Percentiles rank a stretch among this genome's conserved stretches.
These are phyloP conservation scores for Lamprologus tigripictilis DNA, from an alignment of 2,113 vertebrate species.

Conservation along the genomic window DNA sequence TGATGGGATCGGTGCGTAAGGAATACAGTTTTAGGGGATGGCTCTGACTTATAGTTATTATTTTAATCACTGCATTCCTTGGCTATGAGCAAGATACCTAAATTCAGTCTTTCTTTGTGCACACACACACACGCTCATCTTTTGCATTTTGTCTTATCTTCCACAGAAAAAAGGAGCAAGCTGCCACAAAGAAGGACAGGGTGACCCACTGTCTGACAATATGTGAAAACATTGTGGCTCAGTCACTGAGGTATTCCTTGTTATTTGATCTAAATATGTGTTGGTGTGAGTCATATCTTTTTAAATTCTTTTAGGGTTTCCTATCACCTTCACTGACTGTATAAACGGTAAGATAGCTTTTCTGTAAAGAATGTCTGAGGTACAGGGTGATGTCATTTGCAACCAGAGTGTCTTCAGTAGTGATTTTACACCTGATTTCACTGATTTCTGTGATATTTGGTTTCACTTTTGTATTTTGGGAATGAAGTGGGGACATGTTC, in stretches of 20 bases:
- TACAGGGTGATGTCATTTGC: background rate
- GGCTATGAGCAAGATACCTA: background rate
- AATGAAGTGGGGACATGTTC: background rate
- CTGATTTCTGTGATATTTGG: background rate
- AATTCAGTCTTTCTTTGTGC: background rate
- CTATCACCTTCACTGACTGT: background rate
- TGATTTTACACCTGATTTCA: background rate
- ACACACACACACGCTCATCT: background rate
- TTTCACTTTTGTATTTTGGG: background rate
- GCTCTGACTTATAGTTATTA: background rate
- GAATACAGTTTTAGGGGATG: background rate
- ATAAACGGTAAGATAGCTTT: background rate
- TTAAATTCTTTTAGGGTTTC: background rate
- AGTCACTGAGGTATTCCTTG: conserved; percentile 85
- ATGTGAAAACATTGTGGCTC: conserved; percentile 96
- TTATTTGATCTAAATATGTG: background rate
- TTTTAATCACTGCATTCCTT: background rate
- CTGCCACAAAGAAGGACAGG: conserved; percentile 92
- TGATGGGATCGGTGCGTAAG: accelerated
- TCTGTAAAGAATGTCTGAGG: background rate
- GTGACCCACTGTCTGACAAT: conserved; percentile 96
- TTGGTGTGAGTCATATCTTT: background rate
- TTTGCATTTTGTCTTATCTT: background rate
- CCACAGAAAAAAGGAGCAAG: conserved; percentile 92
- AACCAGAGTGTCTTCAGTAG: background rate